Conservation (phyloP, 2,113 vertebrate genomes). For the Pygathrix nemaeus region DNA sequence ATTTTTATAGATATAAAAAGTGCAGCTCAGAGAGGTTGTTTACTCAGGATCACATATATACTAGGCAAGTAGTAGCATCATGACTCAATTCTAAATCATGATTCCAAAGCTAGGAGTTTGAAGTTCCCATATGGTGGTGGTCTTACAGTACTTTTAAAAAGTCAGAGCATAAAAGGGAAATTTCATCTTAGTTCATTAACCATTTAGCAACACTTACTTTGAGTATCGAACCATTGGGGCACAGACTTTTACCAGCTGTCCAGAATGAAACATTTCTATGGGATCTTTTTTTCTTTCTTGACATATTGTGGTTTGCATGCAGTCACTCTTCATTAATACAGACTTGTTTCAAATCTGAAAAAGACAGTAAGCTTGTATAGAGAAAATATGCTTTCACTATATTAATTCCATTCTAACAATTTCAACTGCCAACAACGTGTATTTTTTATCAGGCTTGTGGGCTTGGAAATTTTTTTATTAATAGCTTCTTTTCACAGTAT, state of each 20-base stretch:
- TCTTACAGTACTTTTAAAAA: neutral
- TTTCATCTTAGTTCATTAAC: neutral
- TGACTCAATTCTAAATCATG: neutral
- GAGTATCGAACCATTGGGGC: constrained; percentile 99
- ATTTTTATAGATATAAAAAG: neutral
- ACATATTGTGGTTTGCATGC: constrained; percentile 63
- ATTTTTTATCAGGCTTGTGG: neutral
- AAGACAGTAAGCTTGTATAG: constrained; percentile 38
- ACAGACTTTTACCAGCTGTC: constrained; percentile 91
- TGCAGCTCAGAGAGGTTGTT: neutral
- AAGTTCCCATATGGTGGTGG: neutral
- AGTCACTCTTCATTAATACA: constrained; percentile 69
- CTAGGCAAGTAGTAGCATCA: neutral
- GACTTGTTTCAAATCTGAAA: constrained; percentile 68
- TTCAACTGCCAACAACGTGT: neutral
- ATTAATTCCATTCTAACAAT: constrained; percentile 18
- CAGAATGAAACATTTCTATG: constrained; percentile 92
- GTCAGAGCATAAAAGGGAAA: constrained; percentile 5
- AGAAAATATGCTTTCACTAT: neutral
- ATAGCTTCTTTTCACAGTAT: constrained; percentile 32
- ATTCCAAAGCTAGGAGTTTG: neutral
- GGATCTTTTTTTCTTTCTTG: constrained; percentile 79
- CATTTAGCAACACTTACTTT: constrained; percentile 89
- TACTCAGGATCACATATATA: neutral
- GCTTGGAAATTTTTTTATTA: neutral